Evolutionary conservation across 2,888 invertebrate species (phyloP).

Genomic region (Microplitis deprimator): DNA sequence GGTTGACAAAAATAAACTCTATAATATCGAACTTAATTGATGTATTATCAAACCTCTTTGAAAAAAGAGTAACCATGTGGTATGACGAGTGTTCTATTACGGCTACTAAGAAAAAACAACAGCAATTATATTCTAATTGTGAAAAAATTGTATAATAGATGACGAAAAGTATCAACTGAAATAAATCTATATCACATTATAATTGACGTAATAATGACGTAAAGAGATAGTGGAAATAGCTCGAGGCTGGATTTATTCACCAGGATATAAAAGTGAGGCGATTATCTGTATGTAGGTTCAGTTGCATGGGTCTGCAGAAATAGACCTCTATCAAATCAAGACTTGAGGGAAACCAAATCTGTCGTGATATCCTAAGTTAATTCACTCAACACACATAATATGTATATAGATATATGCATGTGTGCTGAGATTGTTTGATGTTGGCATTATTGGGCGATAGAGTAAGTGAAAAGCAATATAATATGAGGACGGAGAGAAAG

Average conservation of each 20-base stretch:
- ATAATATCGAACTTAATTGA: no score
- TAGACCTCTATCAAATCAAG: no score
- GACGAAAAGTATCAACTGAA: not conserved
- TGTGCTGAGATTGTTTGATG: not conserved
- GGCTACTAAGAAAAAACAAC: no score
- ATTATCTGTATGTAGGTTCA: not conserved
- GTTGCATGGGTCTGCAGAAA: not conserved
- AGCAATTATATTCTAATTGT: no score
- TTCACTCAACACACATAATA: slow-evolving; percentile 7
- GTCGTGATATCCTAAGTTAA: slow-evolving; percentile 22
- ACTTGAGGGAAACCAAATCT: slow-evolving; percentile 9
- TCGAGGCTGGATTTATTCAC: slow-evolving; percentile 12
- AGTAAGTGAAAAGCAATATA: not conserved
- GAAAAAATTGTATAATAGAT: not conserved
- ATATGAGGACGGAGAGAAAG: slow-evolving; percentile 13
- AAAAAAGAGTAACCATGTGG: no score
- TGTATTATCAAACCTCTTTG: no score
- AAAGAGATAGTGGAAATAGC: not conserved
- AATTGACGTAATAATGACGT: not conserved
- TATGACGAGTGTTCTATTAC: no score
- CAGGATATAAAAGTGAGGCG: slow-evolving; percentile 6
- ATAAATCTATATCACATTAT: not conserved
- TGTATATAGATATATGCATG: no score
- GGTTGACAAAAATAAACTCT: no score
- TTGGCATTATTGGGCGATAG: not conserved